Percentiles rank a stretch among this genome's conserved stretches.
phyloP scores from a whole-genome alignment of 2,113 vertebrate species.

The Otolemur garnettii region DNA sequence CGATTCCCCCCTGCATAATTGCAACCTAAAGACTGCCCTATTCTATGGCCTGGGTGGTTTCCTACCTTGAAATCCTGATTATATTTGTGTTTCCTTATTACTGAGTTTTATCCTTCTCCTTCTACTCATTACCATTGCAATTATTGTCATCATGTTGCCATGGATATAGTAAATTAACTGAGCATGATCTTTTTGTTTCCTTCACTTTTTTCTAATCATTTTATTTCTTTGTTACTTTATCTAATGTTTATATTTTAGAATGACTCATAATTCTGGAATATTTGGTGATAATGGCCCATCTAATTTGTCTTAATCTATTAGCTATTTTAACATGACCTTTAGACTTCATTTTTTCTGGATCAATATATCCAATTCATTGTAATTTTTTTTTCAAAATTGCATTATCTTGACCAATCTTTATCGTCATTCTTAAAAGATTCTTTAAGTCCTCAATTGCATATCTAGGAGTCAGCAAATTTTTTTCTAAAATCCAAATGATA shows the following conservation, averaged over 20 bases:
- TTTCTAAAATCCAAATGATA: not conserved
- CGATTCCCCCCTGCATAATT: not conserved
- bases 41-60: not conserved
- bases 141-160: not conserved
- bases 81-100: not conserved
- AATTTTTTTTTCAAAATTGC: not conserved
- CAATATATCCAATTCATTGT: not conserved
- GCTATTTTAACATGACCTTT: not conserved
- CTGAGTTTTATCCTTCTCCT: not conserved
- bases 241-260: not conserved
- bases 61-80: not conserved
- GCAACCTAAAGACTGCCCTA: not conserved
- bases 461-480: not conserved
- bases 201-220: not conserved
- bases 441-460: not conserved
- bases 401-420: not conserved
- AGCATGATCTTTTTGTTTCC: not conserved
- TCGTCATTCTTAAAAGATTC: not conserved
- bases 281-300: not conserved
- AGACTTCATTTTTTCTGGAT: not conserved
- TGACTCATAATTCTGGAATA: not conserved
- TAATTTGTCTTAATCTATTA: not conserved
- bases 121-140: not conserved
- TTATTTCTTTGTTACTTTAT: not conserved
- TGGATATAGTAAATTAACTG: not conserved